These are phyloP conservation scores for Malurus elegans DNA, from an alignment of 2,113 vertebrate genomes.

Conservation along the genomic window DNA sequence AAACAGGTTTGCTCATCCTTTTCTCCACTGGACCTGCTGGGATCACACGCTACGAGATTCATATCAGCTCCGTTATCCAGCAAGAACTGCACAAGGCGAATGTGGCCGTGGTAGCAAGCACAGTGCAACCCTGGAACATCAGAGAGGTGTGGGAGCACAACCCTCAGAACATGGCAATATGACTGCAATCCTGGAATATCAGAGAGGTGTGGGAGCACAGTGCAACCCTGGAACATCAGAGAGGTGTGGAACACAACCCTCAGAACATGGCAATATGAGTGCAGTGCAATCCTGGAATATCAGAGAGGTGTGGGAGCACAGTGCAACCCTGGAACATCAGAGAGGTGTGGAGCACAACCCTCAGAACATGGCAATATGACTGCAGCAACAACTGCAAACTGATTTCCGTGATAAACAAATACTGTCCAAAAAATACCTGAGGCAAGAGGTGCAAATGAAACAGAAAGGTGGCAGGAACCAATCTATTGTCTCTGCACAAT, in stretches of 20 bases:
- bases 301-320: no score
- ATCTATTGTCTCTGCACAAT: not conserved
- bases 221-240: no score
- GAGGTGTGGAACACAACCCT: no score
- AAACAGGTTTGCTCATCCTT: constrained; percentile 96
- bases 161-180: not conserved
- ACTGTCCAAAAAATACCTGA: not conserved
- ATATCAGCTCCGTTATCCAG: constrained; percentile 93
- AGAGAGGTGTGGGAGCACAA: not conserved
- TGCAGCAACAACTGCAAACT: not conserved
- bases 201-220: no score
- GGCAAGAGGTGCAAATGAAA: not conserved
- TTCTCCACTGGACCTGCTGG: constrained; percentile 94
- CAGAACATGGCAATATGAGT: no score
- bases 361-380: not conserved
- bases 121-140: constrained; percentile 83
- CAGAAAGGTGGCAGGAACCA: not conserved
- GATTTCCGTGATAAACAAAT: not conserved
- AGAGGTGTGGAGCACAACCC: no score
- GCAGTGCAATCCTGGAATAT: no score
- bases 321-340: no score
- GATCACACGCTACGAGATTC: constrained; percentile 93
- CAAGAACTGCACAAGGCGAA: constrained; percentile 90
- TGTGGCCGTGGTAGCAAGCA: constrained; percentile 93
- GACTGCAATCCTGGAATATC: no score